Evolutionary conservation across 2,797 vertebrate genomes (phyloP).

Genomic region (Lacerta bilineata): DNA sequence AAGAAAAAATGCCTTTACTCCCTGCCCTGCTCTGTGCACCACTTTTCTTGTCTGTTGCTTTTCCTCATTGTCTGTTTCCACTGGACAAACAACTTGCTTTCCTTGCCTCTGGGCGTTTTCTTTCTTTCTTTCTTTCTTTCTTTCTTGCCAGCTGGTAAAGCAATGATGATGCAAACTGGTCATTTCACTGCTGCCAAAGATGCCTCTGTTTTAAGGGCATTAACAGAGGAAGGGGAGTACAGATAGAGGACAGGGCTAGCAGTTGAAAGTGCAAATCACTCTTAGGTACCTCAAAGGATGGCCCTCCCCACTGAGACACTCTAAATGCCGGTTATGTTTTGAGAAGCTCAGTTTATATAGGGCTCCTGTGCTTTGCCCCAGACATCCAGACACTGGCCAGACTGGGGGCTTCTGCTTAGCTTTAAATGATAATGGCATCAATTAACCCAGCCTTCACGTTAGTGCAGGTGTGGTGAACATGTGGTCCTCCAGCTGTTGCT

Average conservation of each 20-base stretch:
- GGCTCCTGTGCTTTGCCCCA: not conserved
- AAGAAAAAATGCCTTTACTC: not conserved
- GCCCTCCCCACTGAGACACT: not conserved
- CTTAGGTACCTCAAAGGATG: not conserved
- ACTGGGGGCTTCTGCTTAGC: not conserved
- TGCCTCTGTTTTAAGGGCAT: slow-evolving; percentile 55
- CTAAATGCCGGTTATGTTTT: not conserved
- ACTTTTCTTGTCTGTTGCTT: not conserved
- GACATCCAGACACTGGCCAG: too few relatives aligned
- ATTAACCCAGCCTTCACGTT: too few relatives aligned
- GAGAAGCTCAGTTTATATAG: not conserved
- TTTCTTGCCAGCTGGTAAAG: slow-evolving; percentile 72
- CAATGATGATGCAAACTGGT: slow-evolving; percentile 63
- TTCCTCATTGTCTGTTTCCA: slow-evolving; percentile 51
- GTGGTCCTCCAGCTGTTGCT: not conserved
- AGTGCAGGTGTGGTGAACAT: too few relatives aligned
- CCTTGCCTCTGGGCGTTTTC: slow-evolving; percentile 66
- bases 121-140: slow-evolving; percentile 57
- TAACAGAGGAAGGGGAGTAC: slow-evolving; percentile 35
- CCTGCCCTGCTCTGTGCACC: too few relatives aligned
- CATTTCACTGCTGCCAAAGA: slow-evolving; percentile 66
- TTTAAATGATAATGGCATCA: not conserved
- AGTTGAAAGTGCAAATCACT: not conserved
- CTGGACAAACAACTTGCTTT: slow-evolving; percentile 67
- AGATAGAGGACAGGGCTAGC: not conserved